These are phyloP conservation scores for Pomacea canaliculata DNA, from an alignment of 2,888 invertebrate species.

Conservation along the genomic window DNA sequence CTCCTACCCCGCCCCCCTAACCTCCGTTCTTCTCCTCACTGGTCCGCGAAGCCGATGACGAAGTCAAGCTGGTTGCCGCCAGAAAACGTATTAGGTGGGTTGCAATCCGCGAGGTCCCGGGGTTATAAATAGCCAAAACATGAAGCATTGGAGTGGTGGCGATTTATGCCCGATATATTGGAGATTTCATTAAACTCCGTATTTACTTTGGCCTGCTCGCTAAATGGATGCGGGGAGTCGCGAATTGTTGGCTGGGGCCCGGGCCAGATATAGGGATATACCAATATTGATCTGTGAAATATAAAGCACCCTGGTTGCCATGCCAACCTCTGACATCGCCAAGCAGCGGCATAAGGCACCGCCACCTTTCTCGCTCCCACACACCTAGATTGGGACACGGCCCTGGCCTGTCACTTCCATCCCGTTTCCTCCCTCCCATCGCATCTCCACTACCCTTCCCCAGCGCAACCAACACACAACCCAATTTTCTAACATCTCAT, in stretches of 20 bases:
- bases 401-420: not conserved
- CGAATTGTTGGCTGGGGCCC: conserved; percentile 13
- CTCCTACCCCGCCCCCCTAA: not conserved
- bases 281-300: conserved; percentile 40
- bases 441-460: no score
- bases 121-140: conserved; percentile 22
- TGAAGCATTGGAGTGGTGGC: conserved; percentile 1
- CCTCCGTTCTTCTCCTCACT: no score
- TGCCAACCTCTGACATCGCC: conserved; percentile 30
- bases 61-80: not conserved
- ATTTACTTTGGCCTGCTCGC: conserved; percentile 36
- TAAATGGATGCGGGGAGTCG: conserved; percentile 31
- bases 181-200: conserved; percentile 40
- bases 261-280: conserved; percentile 36
- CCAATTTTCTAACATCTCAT: no score
- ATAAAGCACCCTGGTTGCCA: conserved; percentile 34
- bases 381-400: not conserved
- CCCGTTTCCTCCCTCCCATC: no score
- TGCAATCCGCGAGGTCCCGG: not conserved
- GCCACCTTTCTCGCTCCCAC: conserved; percentile 2
- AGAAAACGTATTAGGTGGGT: conserved; percentile 8
- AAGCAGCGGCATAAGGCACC: conserved; percentile 7
- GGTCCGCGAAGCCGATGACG: not conserved
- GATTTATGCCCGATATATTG: conserved; percentile 40
- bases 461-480: no score